Percentiles rank a stretch among this genome's conserved stretches.
Conservation (phyloP, 2,113 vertebrate species). For the Anguilla japonica region DNA sequence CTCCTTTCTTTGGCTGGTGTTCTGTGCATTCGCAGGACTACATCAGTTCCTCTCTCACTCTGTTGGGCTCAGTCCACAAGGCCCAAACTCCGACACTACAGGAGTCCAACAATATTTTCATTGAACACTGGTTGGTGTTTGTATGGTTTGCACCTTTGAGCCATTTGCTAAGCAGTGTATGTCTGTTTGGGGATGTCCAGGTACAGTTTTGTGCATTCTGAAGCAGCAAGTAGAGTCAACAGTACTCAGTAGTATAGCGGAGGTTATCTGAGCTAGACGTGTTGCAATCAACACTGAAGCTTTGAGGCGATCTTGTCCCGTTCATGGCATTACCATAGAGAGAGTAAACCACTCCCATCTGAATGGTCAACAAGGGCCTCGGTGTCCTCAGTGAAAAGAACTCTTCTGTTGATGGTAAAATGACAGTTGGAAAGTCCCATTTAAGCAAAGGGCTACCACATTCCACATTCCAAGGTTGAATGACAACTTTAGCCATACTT, state of each 20-base stretch:
- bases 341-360: conserved; percentile 17
- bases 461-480: conserved; percentile 58
- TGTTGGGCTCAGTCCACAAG: neutral
- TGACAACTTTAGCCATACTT: conserved; percentile 70
- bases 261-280: neutral
- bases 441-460: conserved; percentile 43
- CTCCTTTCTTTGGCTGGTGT: neutral
- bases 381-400: conserved; percentile 22
- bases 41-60: neutral
- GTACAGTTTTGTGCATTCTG: neutral
- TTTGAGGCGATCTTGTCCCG: neutral
- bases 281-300: neutral
- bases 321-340: neutral
- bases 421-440: conserved; percentile 43
- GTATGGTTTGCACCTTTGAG: neutral
- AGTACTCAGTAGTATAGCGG: neutral
- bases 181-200: neutral
- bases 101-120: neutral
- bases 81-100: neutral
- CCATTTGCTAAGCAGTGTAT: neutral
- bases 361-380: conserved; percentile 13
- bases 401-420: conserved; percentile 30
- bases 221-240: neutral
- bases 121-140: too few relatives aligned
- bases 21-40: neutral